Evolutionary conservation across 2,797 vertebrate genomes (phyloP).

Genomic region (Pelobates cultripes): DNA sequence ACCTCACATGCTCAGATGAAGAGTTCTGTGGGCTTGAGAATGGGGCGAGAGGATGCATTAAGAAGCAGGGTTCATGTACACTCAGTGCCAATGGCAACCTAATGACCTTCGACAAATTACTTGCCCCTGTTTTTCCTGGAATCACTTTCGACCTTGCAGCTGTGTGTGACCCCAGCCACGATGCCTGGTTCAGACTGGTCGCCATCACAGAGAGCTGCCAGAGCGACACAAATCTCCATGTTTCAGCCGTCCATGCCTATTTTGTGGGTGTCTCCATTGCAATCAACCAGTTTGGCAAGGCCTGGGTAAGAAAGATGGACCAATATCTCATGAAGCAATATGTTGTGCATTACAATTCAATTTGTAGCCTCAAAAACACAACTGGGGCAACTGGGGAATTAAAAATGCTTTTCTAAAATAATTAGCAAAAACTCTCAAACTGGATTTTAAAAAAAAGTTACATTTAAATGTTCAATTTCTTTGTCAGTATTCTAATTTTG

Average conservation of each 20-base stretch:
- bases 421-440: too few relatives aligned
- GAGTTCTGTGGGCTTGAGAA: constrained; percentile 37
- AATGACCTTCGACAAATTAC: constrained; percentile 19
- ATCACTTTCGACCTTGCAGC: constrained; percentile 33
- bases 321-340: background rate
- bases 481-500: too few relatives aligned
- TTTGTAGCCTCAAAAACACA: too few relatives aligned
- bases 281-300: background rate
- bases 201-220: constrained; percentile 28
- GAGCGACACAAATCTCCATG: background rate
- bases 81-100: background rate
- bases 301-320: constrained; percentile 34
- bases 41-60: constrained; percentile 22
- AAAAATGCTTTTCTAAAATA: too few relatives aligned
- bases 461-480: too few relatives aligned
- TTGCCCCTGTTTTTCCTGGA: background rate
- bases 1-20: background rate
- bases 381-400: too few relatives aligned
- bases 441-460: too few relatives aligned
- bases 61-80: constrained; percentile 29
- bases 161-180: background rate
- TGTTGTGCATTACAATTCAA: too few relatives aligned
- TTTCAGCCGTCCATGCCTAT: constrained; percentile 35
- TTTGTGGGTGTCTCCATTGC: constrained; percentile 25
- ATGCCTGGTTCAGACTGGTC: constrained; percentile 42